A percentile compares a stretch with the other conserved stretches of the same genome.
Evolutionary conservation across 2,797 vertebrate species (phyloP).

Genomic region (Artibeus jamaicensis): DNA sequence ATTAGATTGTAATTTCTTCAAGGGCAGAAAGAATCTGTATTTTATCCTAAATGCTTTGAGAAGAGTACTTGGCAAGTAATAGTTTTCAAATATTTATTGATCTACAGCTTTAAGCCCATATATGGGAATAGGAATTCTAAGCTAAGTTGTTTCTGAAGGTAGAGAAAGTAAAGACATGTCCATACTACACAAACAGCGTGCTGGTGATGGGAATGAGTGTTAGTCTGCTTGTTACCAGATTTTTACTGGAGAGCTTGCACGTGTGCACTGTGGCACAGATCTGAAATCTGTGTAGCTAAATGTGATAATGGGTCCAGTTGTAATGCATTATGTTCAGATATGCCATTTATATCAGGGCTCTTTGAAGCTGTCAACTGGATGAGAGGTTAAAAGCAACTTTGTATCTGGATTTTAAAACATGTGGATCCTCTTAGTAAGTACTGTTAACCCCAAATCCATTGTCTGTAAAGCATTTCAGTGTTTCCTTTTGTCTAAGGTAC

Average conservation of each 20-base stretch:
- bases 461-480: not conserved
- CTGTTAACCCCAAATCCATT: not conserved
- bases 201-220: not conserved
- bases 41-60: constrained; percentile 31
- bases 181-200: not conserved
- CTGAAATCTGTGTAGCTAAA: constrained; percentile 11
- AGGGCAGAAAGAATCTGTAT: not conserved
- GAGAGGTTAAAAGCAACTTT: constrained; percentile 43
- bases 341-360: constrained; percentile 23
- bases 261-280: not conserved
- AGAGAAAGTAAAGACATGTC: not conserved
- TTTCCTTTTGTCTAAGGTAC: constrained; percentile 12
- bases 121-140: not conserved
- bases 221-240: not conserved
- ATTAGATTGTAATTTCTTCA: constrained; percentile 26
- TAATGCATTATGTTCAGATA: constrained; percentile 32
- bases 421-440: constrained; percentile 53
- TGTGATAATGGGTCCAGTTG: not conserved
- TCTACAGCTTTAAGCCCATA: not conserved
- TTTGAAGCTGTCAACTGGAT: constrained; percentile 36
- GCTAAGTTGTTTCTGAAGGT: not conserved
- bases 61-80: not conserved
- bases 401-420: constrained; percentile 47
- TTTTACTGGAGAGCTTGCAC: not conserved
- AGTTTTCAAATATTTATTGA: constrained; percentile 18